phyloP scores from a whole-genome alignment of 2,888 invertebrate genomes.

The Apotomis capreana region DNA sequence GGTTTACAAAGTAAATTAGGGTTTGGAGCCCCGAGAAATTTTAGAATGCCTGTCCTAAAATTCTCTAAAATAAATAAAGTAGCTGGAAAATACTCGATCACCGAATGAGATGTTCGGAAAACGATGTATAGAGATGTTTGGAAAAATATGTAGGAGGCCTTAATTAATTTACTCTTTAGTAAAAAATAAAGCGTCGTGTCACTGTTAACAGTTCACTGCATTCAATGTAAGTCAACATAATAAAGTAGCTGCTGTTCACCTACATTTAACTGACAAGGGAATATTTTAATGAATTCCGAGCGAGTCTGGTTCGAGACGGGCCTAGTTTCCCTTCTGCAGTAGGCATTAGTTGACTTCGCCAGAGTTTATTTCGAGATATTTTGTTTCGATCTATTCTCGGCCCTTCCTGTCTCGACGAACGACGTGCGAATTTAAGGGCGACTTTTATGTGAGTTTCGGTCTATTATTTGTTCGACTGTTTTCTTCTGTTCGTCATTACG shows the following conservation, averaged over 20 bases:
- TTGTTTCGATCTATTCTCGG: conserved; percentile 78
- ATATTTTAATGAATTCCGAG: conserved; percentile 19
- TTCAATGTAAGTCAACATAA: neutral
- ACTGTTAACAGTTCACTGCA: too few species aligned
- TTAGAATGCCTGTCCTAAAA: too few species aligned
- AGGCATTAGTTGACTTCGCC: conserved; percentile 60
- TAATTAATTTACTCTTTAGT: too few species aligned
- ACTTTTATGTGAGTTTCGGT: conserved; percentile 51
- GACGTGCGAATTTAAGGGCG: conserved; percentile 80
- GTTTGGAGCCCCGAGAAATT: too few species aligned
- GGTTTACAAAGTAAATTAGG: too few species aligned
- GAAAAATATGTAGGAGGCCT: too few species aligned
- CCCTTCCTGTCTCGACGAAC: conserved; percentile 74
- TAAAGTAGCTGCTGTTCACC: conserved; percentile 12
- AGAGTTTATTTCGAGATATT: conserved; percentile 77
- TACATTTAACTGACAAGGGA: conserved; percentile 17
- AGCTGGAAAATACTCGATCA: too few species aligned
- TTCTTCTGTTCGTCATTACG: conserved; percentile 34
- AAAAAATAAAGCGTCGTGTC: too few species aligned
- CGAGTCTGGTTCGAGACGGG: conserved; percentile 39
- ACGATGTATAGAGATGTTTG: too few species aligned
- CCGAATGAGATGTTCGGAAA: too few species aligned
- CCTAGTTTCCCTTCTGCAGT: conserved; percentile 48
- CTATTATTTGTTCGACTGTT: conserved; percentile 52
- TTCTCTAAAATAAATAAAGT: too few species aligned